Conservation (phyloP, 2,797 vertebrate species). For the Xiphophorus birchmanni region DNA sequence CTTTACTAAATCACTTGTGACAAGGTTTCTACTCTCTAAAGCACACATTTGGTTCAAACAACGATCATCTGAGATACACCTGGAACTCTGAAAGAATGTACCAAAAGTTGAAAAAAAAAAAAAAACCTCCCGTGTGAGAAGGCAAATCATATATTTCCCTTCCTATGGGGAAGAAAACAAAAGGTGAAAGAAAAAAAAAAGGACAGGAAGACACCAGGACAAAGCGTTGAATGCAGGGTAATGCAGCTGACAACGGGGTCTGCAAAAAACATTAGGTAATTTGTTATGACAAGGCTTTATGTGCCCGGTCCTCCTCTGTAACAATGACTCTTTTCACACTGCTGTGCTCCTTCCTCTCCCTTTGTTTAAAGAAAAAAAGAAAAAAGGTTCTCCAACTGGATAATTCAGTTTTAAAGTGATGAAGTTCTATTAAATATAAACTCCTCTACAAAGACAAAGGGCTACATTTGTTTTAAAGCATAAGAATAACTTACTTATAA, state of each 20-base stretch:
- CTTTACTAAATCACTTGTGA: background rate
- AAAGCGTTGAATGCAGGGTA: conserved; percentile 70
- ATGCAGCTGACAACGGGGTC: conserved; percentile 59
- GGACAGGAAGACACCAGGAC: conserved; percentile 78
- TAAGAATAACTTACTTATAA: background rate
- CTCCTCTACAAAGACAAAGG: background rate
- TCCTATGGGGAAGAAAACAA: conserved; percentile 41
- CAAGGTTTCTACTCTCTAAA: conserved; percentile 17
- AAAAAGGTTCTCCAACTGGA: conserved; percentile 18
- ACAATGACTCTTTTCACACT: conserved; percentile 67
- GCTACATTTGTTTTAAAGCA: conserved; percentile 2
- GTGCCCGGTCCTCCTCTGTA: conserved; percentile 42
- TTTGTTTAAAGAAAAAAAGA: conserved; percentile 12
- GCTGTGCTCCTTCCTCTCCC: background rate
- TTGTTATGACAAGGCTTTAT: conserved; percentile 79
- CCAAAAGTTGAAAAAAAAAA: conserved; percentile 4
- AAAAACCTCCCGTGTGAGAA: conserved; percentile 48
- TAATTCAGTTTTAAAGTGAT: conserved; percentile 18
- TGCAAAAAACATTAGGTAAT: conserved; percentile 79
- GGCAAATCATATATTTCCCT: conserved; percentile 55
- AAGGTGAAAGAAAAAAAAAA: conserved; percentile 36
- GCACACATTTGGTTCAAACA: conserved; percentile 14
- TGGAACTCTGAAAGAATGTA: conserved; percentile 32
- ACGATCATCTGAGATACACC: conserved; percentile 28
- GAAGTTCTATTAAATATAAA: conserved; percentile 27